A percentile compares a stretch with the other conserved stretches of the same genome.
These are phyloP conservation scores for Tenualosa ilisha DNA, from an alignment of 2,797 vertebrate species.

Conservation along the genomic window DNA sequence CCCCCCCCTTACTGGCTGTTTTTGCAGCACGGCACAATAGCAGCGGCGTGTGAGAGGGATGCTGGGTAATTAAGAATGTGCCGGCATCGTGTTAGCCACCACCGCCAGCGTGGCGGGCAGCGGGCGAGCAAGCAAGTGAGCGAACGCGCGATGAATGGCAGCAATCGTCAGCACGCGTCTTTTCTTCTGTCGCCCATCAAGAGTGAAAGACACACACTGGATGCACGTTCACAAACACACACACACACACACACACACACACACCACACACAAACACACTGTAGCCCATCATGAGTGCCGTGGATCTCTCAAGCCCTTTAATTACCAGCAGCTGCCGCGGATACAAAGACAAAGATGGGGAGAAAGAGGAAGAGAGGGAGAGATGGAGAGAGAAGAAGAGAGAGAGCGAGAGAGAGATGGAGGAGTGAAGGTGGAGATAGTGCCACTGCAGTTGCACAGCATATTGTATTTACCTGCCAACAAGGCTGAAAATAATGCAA, in stretches of 20 bases:
- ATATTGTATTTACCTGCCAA: too few relatives aligned
- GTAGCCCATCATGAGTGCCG: neutral
- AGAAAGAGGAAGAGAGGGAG: conserved; percentile 32
- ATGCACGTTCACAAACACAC: too few relatives aligned
- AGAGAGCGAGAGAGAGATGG: conserved; percentile 18
- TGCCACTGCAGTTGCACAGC: too few relatives aligned
- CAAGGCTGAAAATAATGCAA: too few relatives aligned
- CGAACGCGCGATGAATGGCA: neutral
- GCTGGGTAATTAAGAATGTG: conserved; percentile 71
- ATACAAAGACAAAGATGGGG: neutral
- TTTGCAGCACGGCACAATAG: conserved; percentile 47
- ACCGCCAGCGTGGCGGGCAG: neutral
- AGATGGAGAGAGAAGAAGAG: neutral
- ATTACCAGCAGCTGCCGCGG: conserved; percentile 75
- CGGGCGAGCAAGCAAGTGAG: neutral
- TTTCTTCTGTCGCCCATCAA: neutral
- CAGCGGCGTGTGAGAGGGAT: conserved; percentile 50
- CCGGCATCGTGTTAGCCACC: conserved; percentile 20
- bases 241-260: neutral
- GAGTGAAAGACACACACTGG: neutral
- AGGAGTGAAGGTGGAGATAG: neutral
- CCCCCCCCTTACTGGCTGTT: conserved; percentile 23
- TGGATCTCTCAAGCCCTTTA: conserved; percentile 59
- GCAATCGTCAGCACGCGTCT: neutral
- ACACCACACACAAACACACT: neutral